Conservation (phyloP, 1,140 invertebrate species). For the Pachyrhynchus sulphureomaculatus region DNA sequence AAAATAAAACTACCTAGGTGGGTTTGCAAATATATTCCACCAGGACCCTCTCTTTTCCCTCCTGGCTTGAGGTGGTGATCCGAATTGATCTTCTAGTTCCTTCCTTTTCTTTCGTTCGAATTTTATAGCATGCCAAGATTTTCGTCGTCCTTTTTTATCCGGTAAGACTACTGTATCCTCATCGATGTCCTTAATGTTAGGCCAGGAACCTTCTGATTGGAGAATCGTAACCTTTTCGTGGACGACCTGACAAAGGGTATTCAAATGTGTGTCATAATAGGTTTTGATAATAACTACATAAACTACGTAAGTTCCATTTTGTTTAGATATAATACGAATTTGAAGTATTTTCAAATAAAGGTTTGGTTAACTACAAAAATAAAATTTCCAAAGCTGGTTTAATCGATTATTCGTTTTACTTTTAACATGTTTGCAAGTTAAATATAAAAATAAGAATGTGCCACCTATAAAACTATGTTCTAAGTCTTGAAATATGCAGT, state of each 20-base stretch:
- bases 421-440: too few species aligned
- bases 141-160: conserved; percentile 56
- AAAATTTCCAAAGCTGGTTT: too few species aligned
- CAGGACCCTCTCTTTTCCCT: conserved; percentile 77
- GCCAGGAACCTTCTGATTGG: conserved; percentile 54
- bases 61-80: conserved; percentile 51
- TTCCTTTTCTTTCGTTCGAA: conserved; percentile 66
- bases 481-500: too few species aligned
- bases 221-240: conserved; percentile 31
- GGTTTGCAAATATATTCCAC: conserved; percentile 83
- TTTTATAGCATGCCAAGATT: conserved; percentile 73
- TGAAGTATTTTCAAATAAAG: too few species aligned
- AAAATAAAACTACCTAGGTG: conserved; percentile 58
- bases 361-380: too few species aligned
- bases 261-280: too few species aligned
- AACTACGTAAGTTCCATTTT: neutral
- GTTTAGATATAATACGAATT: too few species aligned
- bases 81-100: conserved; percentile 49
- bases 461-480: too few species aligned
- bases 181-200: conserved; percentile 46
- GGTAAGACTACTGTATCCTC: conserved; percentile 44
- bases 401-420: too few species aligned
- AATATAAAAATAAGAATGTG: too few species aligned
- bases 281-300: too few species aligned
- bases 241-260: conserved; percentile 14